These are phyloP conservation scores for Syrista parreyssii DNA, from an alignment of 2,888 invertebrate genomes.

Conservation along the genomic window DNA sequence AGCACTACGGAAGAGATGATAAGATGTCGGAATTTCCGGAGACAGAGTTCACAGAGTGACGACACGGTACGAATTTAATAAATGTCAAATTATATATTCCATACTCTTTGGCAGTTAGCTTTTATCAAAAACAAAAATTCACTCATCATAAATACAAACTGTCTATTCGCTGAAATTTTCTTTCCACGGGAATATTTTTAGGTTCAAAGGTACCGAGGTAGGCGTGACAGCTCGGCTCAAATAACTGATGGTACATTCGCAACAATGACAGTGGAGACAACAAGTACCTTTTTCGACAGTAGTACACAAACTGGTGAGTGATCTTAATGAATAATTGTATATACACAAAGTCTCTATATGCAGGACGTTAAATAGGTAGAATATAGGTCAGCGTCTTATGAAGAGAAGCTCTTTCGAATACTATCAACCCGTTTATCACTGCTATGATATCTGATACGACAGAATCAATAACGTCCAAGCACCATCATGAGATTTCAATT, in stretches of 20 bases:
- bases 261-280: slow-evolving; percentile 93
- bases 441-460: not conserved
- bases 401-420: not conserved
- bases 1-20: slow-evolving; percentile 95
- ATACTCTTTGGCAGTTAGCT: not conserved
- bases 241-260: slow-evolving; percentile 92
- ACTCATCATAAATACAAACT: not conserved
- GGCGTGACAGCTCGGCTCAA: slow-evolving; percentile 88
- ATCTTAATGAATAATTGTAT: not conserved
- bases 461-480: not conserved
- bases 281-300: slow-evolving; percentile 91
- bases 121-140: not conserved
- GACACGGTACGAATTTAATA: slow-evolving; percentile 68
- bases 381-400: not conserved
- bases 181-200: slow-evolving; percentile 20
- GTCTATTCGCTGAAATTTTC: not conserved
- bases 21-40: slow-evolving; percentile 88
- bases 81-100: not conserved
- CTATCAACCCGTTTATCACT: not conserved
- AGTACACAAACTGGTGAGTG: slow-evolving; percentile 92
- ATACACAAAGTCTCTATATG: not conserved
- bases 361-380: not conserved
- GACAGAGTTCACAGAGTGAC: slow-evolving; percentile 91
- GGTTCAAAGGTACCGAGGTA: slow-evolving; percentile 71
- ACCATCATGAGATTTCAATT: not conserved